phyloP scores from a whole-genome alignment of 2,888 invertebrate genomes.

The Lithophane semibrunnea region DNA sequence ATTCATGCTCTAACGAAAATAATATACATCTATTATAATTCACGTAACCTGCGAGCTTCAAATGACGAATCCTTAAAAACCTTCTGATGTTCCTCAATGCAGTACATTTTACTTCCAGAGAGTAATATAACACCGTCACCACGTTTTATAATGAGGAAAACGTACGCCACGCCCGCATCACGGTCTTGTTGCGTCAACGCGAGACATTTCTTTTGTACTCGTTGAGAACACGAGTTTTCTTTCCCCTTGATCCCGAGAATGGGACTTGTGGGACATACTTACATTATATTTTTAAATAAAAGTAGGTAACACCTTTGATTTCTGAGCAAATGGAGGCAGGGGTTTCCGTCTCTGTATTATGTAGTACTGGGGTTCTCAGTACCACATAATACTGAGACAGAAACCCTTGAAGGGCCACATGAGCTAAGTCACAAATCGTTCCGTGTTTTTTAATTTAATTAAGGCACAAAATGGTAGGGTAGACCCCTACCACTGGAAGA shows the following conservation, averaged over 20 bases:
- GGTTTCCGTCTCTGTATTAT: not conserved
- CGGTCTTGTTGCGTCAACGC: constrained; percentile 19
- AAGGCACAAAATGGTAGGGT: not conserved
- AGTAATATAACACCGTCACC: not conserved
- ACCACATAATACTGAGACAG: too few relatives aligned
- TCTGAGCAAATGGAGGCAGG: not conserved
- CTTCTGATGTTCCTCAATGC: not conserved
- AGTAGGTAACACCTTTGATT: not conserved
- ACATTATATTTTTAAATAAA: constrained; percentile 14
- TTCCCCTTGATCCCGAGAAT: not conserved
- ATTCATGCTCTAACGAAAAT: not conserved
- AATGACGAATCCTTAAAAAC: too few relatives aligned
- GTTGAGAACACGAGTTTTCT: not conserved
- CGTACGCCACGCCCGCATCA: constrained; percentile 12
- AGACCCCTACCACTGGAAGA: not conserved
- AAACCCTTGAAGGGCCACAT: not conserved
- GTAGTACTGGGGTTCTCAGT: too few relatives aligned
- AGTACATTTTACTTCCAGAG: not conserved
- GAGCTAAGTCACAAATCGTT: not conserved
- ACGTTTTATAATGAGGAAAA: constrained; percentile 33
- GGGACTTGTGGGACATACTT: not conserved
- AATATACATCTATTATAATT: not conserved
- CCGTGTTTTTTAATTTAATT: too few relatives aligned
- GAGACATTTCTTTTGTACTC: constrained; percentile 32
- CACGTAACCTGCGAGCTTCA: not conserved